Conservation (phyloP, 2,113 vertebrate genomes). For the Gasterosteus aculeatus region DNA sequence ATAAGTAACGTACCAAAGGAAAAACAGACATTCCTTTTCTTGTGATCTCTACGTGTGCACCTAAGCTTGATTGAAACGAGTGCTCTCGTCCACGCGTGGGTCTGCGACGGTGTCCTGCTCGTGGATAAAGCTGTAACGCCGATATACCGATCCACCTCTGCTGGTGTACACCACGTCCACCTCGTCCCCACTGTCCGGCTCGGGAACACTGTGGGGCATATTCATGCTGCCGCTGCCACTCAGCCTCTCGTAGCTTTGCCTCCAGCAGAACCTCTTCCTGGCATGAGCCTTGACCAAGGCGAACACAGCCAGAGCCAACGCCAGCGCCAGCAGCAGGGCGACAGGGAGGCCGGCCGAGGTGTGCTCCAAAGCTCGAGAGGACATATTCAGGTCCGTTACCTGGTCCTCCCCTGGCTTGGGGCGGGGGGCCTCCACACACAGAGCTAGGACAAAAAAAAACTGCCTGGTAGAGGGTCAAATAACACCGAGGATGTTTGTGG, state of each 20-base stretch:
- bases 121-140: conserved; percentile 74
- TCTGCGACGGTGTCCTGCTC: conserved; percentile 65
- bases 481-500: background rate
- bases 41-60: background rate
- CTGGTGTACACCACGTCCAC: conserved; percentile 84
- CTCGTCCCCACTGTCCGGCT: conserved; percentile 79
- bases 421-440: conserved; percentile 77
- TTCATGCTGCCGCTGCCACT: conserved; percentile 62
- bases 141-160: conserved; percentile 75
- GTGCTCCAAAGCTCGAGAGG: conserved; percentile 65
- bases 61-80: conserved; percentile 58
- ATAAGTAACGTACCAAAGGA: conserved; percentile 9
- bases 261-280: conserved; percentile 81
- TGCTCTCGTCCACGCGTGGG: conserved; percentile 62
- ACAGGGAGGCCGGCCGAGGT: conserved; percentile 67
- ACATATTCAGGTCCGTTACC: conserved; percentile 46
- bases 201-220: conserved; percentile 81
- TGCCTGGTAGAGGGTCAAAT: background rate
- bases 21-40: conserved; percentile 17
- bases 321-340: conserved; percentile 68
- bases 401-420: conserved; percentile 49
- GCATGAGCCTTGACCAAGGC: conserved; percentile 73
- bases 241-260: conserved; percentile 82
- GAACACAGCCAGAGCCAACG: conserved; percentile 66
- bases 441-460: conserved; percentile 59